Evolutionary conservation across 2,113 vertebrate species (phyloP).

Genomic region (Misgurnus mizolepis): DNA sequence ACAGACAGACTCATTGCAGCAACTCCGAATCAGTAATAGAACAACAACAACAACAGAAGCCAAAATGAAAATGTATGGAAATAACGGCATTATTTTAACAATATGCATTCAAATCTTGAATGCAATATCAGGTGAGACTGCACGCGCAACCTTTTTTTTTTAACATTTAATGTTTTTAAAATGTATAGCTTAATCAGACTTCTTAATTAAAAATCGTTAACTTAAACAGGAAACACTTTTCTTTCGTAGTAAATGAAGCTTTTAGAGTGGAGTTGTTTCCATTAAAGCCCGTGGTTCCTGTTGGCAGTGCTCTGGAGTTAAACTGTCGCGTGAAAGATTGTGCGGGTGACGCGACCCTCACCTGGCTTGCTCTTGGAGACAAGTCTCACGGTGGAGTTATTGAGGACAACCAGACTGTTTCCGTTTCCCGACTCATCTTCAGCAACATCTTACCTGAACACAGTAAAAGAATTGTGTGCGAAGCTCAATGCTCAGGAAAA

Average conservation of each 20-base stretch:
- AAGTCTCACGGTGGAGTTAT: no score
- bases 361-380: no score
- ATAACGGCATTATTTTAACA: neutral
- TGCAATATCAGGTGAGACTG: neutral
- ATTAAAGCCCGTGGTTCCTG: accelerated
- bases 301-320: no score
- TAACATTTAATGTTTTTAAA: neutral
- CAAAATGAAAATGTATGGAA: neutral
- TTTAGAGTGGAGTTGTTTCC: neutral
- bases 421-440: neutral
- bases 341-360: no score
- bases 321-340: no score
- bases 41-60: neutral
- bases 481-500: no score
- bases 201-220: neutral
- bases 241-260: neutral
- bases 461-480: no score
- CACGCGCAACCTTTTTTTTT: neutral
- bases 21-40: no score
- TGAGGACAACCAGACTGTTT: no score
- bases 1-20: no score
- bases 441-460: no score
- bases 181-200: neutral
- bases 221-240: neutral
- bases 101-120: conserved; percentile 1